These are phyloP conservation scores for Lycopodina hypogea DNA, from an alignment of 37 sponge, comb jelly and placozoan species.

Conservation along the genomic window DNA sequence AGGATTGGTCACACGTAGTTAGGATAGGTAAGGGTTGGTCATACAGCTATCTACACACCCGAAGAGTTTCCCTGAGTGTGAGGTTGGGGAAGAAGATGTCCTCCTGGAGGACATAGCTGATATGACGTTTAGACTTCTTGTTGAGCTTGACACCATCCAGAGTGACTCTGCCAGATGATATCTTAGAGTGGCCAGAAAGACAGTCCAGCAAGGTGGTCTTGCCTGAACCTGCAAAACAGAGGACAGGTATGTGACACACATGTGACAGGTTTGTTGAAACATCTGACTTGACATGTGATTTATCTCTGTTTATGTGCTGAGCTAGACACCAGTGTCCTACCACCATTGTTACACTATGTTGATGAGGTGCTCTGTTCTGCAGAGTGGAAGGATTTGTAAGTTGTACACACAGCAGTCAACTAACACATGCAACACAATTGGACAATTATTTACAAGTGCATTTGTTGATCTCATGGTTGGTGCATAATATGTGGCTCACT, in stretches of 20 bases:
- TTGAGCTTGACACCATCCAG: constrained; percentile 46
- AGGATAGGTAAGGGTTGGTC: neutral
- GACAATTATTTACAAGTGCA: too few relatives aligned
- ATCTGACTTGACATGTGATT: too few relatives aligned
- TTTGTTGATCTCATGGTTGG: too few relatives aligned
- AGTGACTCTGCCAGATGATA: constrained; percentile 45
- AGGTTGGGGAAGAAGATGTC: constrained; percentile 85
- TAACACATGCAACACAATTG: too few relatives aligned
- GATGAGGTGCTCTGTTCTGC: too few relatives aligned
- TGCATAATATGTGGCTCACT: too few relatives aligned
- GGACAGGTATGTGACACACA: neutral
- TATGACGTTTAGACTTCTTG: constrained; percentile 49
- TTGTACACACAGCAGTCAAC: neutral
- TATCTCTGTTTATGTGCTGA: too few relatives aligned
- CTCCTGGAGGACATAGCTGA: constrained; percentile 82
- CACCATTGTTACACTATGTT: too few relatives aligned
- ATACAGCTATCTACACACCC: constrained; percentile 12
- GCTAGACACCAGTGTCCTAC: too few relatives aligned
- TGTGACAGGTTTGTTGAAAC: too few relatives aligned
- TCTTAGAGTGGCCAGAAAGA: constrained; percentile 50
- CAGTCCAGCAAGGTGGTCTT: constrained; percentile 85
- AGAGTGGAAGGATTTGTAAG: too few relatives aligned
- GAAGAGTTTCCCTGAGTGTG: constrained; percentile 72
- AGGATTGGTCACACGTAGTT: too few relatives aligned
- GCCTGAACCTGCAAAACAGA: constrained; percentile 57